Base-by-base conservation (phyloP, 1,140 invertebrate species). In the Chionoecetes opilio region DNA sequence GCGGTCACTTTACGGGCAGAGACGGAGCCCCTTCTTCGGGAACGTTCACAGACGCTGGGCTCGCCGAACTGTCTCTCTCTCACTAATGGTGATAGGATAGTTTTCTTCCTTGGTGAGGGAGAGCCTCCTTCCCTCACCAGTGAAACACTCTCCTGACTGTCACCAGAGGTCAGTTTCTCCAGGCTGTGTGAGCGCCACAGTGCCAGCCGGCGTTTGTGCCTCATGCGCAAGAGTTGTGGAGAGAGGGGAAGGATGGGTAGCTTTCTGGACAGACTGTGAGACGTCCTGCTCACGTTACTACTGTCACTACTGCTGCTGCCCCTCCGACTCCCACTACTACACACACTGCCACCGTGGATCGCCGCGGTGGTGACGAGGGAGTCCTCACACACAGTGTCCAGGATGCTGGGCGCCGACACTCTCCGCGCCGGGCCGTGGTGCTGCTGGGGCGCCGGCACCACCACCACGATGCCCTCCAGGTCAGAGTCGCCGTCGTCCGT, bases 331-430 rank as follows among this genome's bases (percentile, higher is more conserved):
- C 0, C 89, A 53, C 31, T 46, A 34, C 31, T 11, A 31, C 29
- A 53, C 46, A 53, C 21, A 17, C 21, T 34, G 32, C 2, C 35
- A 14, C 21, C 38, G 3, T 75, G 32, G 32, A 92, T n/a, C 32
- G 29, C 17, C n/a, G 35, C 84, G 14, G n/a, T n/a, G 3, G 90
- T 63, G 29, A 38, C 26, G 31, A 34, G 21, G 2, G 90, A 90
- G 35, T 92, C 75, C 37, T 95, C 94, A 21, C 82, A 31, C 3
- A 95, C 94, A 1, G 90, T 95, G 38, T 87, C 82, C n/a, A 95
- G 94, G 32, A 95, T 91, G 84, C 94, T 95, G 9, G 94, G 94
- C 17, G 94, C 94, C 2, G 94, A 95, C 37, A 95, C 94, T 31
- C 94, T 53, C 9, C 94, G 90, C n/a, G 89, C 41, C 2, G 94